These are phyloP conservation scores for cat (Felis catus) DNA, from an alignment of 2,113 vertebrate genomes.

Conservation along the genomic window F.catus_Fca126_mat1.0 CM031414.1:30057001-30057500, in stretches of 20 bases:
- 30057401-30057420: constrained; percentile 55
- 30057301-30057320: neutral
- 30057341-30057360: neutral
- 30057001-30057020: neutral
- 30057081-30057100: neutral
- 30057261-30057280: neutral
- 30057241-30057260: neutral
- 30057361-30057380: neutral
- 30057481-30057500: neutral
- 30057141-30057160: constrained; percentile 40
- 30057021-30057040: constrained; percentile 31
- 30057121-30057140: neutral
- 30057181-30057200: neutral
- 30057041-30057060: neutral
- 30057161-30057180: neutral
- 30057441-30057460: constrained; percentile 59
- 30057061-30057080: neutral
- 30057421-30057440: constrained; percentile 63
- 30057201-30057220: constrained; percentile 11
- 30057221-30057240: neutral
- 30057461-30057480: constrained; percentile 55
- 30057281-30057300: neutral
- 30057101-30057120: neutral
- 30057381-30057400: constrained; percentile 7
- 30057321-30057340: constrained; percentile 21